phyloP scores from a whole-genome alignment of 2,797 vertebrate species.

The Synaphobranchus kaupii region DNA sequence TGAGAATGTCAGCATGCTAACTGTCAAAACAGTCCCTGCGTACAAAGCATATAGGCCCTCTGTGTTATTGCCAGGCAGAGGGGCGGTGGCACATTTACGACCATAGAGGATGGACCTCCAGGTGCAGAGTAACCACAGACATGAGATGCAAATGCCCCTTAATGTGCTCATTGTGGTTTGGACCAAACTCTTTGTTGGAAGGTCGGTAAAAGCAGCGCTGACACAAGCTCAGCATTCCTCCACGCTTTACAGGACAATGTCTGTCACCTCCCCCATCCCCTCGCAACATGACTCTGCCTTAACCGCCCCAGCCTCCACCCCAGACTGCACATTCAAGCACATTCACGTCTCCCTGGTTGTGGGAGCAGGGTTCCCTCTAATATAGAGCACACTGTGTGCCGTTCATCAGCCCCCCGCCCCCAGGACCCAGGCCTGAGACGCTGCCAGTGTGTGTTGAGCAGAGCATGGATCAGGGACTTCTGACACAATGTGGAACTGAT shows the following conservation, averaged over 20 bases:
- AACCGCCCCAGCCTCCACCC: conserved; percentile 42
- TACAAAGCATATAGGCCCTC: background rate
- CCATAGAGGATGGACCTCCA: background rate
- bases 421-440: background rate
- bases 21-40: background rate
- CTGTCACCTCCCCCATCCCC: background rate
- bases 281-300: conserved; percentile 27
- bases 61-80: background rate
- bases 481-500: background rate
- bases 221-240: background rate
- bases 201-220: background rate
- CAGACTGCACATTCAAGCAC: conserved; percentile 34
- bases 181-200: background rate
- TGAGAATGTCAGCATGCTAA: conserved; percentile 14
- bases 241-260: background rate
- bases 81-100: background rate
- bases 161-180: background rate
- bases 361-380: background rate
- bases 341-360: background rate
- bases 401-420: background rate
- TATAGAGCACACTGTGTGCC: background rate
- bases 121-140: background rate
- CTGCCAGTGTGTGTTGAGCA: background rate
- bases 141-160: background rate
- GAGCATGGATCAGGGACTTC: background rate